These are phyloP conservation scores for Engraulis encrasicolus DNA, from an alignment of 2,113 vertebrate species.

Conservation along the genomic window DNA sequence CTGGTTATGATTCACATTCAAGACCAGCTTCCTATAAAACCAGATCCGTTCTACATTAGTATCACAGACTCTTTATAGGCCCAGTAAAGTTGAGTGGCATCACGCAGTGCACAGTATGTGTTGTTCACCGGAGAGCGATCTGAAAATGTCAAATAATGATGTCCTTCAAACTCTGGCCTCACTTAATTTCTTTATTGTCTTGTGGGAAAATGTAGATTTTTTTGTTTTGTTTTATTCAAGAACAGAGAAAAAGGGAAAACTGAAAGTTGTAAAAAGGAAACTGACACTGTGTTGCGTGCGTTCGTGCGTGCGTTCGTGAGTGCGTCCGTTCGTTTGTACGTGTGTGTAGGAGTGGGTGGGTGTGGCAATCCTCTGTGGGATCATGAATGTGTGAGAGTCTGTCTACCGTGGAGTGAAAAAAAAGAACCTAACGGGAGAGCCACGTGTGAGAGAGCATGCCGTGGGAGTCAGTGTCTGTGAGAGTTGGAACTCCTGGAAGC, in stretches of 20 bases:
- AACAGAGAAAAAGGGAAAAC: background rate
- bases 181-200: too few relatives aligned
- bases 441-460: background rate
- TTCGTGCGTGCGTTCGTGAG: too few relatives aligned
- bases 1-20: background rate
- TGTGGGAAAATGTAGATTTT: too few relatives aligned
- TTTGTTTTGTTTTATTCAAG: too few relatives aligned
- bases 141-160: too few relatives aligned
- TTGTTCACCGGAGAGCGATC: background rate
- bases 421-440: background rate
- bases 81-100: constrained; percentile 19
- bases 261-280: background rate
- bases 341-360: background rate
- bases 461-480: background rate
- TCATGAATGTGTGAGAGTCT: background rate
- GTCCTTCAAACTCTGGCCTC: too few relatives aligned
- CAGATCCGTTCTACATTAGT: constrained; percentile 1
- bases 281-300: too few relatives aligned
- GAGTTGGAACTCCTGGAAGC: background rate
- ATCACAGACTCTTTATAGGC: background rate
- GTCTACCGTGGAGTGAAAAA: background rate
- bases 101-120: background rate
- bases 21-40: background rate
- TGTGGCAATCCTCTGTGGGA: background rate
- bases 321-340: too few relatives aligned